Evolutionary conservation across 2,797 vertebrate species (phyloP), one percentile per base, ranked within the genome.

Genomic region (Ispidina picta): DNA sequence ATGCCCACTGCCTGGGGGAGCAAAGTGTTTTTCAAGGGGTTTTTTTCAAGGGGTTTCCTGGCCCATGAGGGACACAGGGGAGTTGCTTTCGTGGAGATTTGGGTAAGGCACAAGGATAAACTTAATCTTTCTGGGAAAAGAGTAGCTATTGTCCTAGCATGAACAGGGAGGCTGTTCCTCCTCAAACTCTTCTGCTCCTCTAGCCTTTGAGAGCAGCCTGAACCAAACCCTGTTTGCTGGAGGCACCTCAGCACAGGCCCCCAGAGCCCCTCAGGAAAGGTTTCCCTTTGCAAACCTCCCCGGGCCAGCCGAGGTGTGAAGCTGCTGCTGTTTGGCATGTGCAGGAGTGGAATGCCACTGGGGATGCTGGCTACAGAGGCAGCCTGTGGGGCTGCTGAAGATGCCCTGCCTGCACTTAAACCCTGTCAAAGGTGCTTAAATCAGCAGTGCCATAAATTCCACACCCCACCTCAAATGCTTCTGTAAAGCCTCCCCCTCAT

Each of bases 271-370:
- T 51, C 23, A 3, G 5, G 64, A 76, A 82, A 65, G 28, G 17
- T 77, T 85, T 87, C 72, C 69, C n/a, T 55, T 80, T n/a, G 16
- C 86, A 46, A 51, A 21, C 26, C 21, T 44, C 23, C 14, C 26
- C 18, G 0, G 4, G 81, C 51, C 2, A 11, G 60, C 68, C 0
- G 8, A 78, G 70, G 81, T 74, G 77, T 59, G 77, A 33, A 66
- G 89, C 73, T 2, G 2, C 80, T 64, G 59, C 28, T 8, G 49
- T 70, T 35, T 2, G 0, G 69, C 77, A 73, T 39, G 80, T 5
- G 1, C 28, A 4, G 84, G 64, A 3, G 0, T 48, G 74, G 74
- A 60, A 63, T 3, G 1, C 44, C 2, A 0, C 51, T 0, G 4
- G 29, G 25, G 15, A 20, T 55, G 79, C 71, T 83, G 78, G 66